These are phyloP conservation scores for Clepsis dumicolana DNA, from an alignment of 2,888 invertebrate genomes.

Conservation along the genomic window DNA sequence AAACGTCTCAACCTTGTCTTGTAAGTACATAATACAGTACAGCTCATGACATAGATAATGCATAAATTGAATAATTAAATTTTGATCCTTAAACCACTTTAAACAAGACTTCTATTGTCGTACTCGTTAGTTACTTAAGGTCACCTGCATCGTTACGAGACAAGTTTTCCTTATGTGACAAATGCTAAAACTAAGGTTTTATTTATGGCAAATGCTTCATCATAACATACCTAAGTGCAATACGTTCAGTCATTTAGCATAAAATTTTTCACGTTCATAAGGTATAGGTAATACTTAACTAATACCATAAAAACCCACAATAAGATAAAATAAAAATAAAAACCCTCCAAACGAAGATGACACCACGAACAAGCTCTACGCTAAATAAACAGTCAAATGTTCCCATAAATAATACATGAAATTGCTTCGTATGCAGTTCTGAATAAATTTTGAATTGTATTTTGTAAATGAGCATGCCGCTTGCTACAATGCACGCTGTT, in stretches of 20 bases:
- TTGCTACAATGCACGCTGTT: no score
- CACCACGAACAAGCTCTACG: no score
- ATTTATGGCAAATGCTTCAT: neutral
- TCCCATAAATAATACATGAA: no score
- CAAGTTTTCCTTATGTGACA: constrained; percentile 2
- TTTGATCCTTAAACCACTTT: neutral
- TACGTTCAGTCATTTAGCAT: neutral
- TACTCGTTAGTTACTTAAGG: neutral
- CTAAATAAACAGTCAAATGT: no score
- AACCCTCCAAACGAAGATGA: no score
- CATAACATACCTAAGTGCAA: neutral
- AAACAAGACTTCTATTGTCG: neutral
- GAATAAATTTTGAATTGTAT: no score
- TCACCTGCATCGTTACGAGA: neutral
- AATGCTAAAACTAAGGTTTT: neutral
- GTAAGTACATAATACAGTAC: neutral
- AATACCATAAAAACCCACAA: neutral
- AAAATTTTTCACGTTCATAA: neutral
- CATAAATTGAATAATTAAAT: neutral
- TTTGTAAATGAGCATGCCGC: no score
- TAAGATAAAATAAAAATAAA: no score
- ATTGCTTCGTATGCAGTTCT: no score
- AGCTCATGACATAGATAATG: neutral
- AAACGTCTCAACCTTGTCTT: neutral
- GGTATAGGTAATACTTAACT: neutral